Conservation (phyloP, 2,113 vertebrate genomes). For the Garra rufa region DNA sequence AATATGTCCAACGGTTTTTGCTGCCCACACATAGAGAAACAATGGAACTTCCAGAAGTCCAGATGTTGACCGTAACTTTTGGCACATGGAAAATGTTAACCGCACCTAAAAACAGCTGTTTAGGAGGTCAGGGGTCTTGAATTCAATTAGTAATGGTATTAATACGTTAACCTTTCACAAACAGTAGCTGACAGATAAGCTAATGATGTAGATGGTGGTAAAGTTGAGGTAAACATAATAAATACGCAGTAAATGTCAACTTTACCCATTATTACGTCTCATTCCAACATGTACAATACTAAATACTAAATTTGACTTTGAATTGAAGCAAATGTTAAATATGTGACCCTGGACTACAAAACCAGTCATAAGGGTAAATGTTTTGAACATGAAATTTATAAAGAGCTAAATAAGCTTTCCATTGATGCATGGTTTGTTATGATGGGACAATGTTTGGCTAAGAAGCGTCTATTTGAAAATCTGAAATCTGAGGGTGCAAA, state of each 20-base stretch:
- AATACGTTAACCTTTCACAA: neutral
- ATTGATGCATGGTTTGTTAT: too few species aligned
- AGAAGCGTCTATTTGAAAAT: too few species aligned
- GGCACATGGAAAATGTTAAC: constrained; percentile 55
- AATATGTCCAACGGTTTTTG: neutral
- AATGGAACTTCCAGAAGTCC: constrained; percentile 55
- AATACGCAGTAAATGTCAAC: neutral
- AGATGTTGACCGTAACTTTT: constrained; percentile 67
- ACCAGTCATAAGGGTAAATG: too few species aligned
- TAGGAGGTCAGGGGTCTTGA: constrained; percentile 2
- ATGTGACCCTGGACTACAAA: too few species aligned
- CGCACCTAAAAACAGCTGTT: constrained; percentile 66
- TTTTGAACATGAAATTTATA: too few species aligned
- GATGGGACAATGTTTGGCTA: too few species aligned
- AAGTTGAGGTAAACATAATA: neutral
- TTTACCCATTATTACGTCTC: neutral
- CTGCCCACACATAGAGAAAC: constrained; percentile 13
- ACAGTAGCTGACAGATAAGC: neutral
- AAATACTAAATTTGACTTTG: neutral
- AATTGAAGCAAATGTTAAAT: neutral
- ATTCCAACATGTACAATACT: neutral
- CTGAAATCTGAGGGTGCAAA: too few species aligned
- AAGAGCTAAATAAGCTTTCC: too few species aligned
- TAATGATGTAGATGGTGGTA: neutral
- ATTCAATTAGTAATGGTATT: neutral